Conservation (phyloP, 1,140 invertebrate genomes). For the Gryon sp. region DNA sequence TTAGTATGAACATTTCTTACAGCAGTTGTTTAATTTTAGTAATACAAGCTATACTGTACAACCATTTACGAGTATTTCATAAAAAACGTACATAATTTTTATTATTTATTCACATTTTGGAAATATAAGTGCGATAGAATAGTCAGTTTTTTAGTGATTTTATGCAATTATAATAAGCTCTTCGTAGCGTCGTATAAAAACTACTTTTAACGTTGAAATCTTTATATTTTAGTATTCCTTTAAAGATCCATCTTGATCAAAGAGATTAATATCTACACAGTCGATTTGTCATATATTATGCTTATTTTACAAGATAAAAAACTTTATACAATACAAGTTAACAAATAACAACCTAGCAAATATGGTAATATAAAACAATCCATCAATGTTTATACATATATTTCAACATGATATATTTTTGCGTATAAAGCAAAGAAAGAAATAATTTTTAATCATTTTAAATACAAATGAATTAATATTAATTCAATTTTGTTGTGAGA, state of each 20-base stretch:
- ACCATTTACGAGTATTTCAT: too few species aligned
- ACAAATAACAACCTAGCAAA: too few species aligned
- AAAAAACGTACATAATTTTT: slow-evolving; percentile 14
- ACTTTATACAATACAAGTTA: too few species aligned
- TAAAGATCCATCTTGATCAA: slow-evolving; percentile 41
- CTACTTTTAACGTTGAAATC: slow-evolving; percentile 53
- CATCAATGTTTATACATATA: too few species aligned
- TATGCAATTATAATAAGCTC: slow-evolving; percentile 52
- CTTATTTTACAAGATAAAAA: too few species aligned
- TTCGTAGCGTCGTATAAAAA: slow-evolving; percentile 61
- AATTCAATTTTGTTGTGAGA: slow-evolving; percentile 16
- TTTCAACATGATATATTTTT: too few species aligned
- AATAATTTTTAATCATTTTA: neutral
- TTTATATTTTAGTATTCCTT: slow-evolving; percentile 23
- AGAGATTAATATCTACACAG: slow-evolving; percentile 30
- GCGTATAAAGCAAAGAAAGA: neutral
- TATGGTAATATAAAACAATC: too few species aligned
- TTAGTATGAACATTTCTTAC: too few species aligned
- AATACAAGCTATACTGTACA: too few species aligned
- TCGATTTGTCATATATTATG: slow-evolving; percentile 37
- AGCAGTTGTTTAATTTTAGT: too few species aligned
- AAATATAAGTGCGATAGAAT: slow-evolving; percentile 9
- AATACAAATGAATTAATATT: neutral
- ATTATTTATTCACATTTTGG: slow-evolving; percentile 1
- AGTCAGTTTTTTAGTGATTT: slow-evolving; percentile 35